Conservation (phyloP, 1,140 invertebrate genomes). For the Trichonephila inaurata region DNA sequence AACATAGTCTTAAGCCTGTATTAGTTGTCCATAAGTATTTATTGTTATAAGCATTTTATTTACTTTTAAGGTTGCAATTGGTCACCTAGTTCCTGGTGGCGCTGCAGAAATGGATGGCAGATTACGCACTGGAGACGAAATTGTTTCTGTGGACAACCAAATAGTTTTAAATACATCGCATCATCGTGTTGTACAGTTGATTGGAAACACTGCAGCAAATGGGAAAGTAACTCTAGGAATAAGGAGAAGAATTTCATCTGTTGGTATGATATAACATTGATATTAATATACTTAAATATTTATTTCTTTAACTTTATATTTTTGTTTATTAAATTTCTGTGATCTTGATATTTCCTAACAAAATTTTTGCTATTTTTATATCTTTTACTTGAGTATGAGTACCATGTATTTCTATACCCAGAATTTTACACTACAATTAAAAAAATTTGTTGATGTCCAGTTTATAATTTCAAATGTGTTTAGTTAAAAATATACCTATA, state of each 20-base stretch:
- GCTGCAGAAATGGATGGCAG: conserved; percentile 93
- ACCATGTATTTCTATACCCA: too few species aligned
- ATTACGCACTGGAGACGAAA: conserved; percentile 92
- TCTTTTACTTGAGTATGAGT: too few species aligned
- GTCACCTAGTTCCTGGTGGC: conserved; percentile 95
- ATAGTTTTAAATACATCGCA: conserved; percentile 93
- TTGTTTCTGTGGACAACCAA: conserved; percentile 91
- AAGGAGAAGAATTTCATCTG: conserved; percentile 83
- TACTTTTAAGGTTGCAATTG: conserved; percentile 87
- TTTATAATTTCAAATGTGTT: too few species aligned
- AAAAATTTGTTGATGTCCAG: too few species aligned
- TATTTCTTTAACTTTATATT: too few species aligned
- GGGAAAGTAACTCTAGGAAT: conserved; percentile 89
- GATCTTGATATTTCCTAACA: too few species aligned
- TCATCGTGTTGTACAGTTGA: conserved; percentile 92
- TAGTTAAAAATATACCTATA: too few species aligned
- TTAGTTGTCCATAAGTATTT: too few species aligned
- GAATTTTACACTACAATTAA: too few species aligned
- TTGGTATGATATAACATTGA: not conserved
- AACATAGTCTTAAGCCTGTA: too few species aligned
- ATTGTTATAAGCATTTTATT: conserved; percentile 79
- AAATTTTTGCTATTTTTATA: too few species aligned
- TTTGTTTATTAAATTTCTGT: too few species aligned
- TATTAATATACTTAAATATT: not conserved
- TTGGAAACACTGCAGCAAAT: conserved; percentile 89